Base-by-base conservation (phyloP, 2,888 invertebrate genomes). In the Allolobophora icterica region DNA sequence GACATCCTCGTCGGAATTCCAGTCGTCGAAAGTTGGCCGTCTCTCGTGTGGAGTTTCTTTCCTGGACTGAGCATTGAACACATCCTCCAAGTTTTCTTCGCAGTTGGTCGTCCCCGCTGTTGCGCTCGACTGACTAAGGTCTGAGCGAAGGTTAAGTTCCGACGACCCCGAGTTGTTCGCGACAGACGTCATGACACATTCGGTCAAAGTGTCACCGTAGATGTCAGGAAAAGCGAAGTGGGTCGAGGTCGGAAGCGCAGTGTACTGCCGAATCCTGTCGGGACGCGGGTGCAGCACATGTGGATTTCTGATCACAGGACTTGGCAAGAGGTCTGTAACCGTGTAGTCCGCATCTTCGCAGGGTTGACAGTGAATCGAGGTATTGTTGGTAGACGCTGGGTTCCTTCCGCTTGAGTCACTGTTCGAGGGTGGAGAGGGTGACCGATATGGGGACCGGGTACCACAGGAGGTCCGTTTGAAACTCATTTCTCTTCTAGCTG, bases 331-430 rank as follows among this genome's bases (percentile, higher is more conserved):
- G 71, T 87, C 87, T 15, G 87, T 87, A 5, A 87, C 87, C 2
- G 87, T 87, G 38, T 35, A 35, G 87, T 87, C 87, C 21, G 34
- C 87, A 33, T 87, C 87, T 35, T 87, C 87, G 19, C 35, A 87
- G 5, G 87, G 87, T 33, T 35, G 87, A 38, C 87, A 87, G 34
- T 34, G 34, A 87, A 87, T 34, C 15, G 38, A 35, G 87, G 38
- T 24, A 87, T 38, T 87, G 0, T 87, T 35, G 87, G 87, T 19
- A 87, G 87, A 3, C 8, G n/a, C 71, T 71, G 71, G 71, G 71
- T 71, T n/a, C 30, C 71, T 71, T 71, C 71, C 8, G 71, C 30
- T n/a, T n/a, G 71, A 71, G 71, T 71, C 71, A 71, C 71, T 71
- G 71, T 4, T n/a, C 71, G 71, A n/a, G 30, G 71, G 71, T 71